Evolutionary conservation across 2,113 vertebrate species (phyloP), one percentile per base, ranked within the genome.

Genomic region (Ctenodactylus gundi): DNA sequence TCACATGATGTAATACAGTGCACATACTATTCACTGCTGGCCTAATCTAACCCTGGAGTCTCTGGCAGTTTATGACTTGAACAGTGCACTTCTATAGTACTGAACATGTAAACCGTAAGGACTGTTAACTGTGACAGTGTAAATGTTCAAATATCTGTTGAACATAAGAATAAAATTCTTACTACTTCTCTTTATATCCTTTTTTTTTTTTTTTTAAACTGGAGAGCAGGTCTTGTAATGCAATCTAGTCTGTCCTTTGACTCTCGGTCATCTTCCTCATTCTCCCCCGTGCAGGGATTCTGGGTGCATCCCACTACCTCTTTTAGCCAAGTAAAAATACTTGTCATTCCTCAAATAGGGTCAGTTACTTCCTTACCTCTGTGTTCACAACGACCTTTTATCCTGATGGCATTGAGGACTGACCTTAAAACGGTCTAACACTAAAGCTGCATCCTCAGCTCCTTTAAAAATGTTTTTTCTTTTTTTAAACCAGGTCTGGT

Each of bases 91-190:
- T 68, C 14, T 18, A n/a, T 2, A 51, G 49, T 29, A 93, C 57
- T 81, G 70, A 88, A 64, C 6, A 21, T 84, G 14, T 90, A 80
- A 89, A 6, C 36, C 67, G 15, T 65, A 15, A 92, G 65, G 29
- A 68, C 11, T 95, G 46, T 18, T 58, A 64, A 4, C 46, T 87
- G 23, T 41, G 14, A 78, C 23, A 58, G 23, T 85, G 57, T 1
- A 88, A 23, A 73, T 39, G 85, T 60, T 80, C 67, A 93, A 77
- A 73, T 21, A 81, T 29, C n/a, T 92, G 25, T 15, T 91, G n/a
- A 90, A 60, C 51, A 31, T 84, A 65, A 72, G 46, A 87, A 84
- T 67, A 62, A 85, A 91, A 91, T 77, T 86, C 67, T 82, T 51
- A 77, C 85, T 73, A 77, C 12, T 85, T 2, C 6, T 82, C 20